Conservation (phyloP, 2,888 invertebrate species). For the Stenotaenia linearis region DNA sequence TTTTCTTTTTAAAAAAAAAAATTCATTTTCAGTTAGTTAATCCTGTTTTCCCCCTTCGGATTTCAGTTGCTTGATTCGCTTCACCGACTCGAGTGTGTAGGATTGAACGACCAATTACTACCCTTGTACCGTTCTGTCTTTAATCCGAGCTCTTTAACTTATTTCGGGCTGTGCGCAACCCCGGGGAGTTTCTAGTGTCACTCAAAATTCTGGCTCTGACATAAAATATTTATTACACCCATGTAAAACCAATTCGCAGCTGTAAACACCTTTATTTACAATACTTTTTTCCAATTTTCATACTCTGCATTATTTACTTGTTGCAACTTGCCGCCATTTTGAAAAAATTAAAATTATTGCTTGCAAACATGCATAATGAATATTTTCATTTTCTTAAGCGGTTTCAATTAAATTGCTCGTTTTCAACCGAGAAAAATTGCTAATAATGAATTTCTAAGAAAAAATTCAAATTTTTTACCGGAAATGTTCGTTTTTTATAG, state of each 20-base stretch:
- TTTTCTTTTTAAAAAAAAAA: background rate
- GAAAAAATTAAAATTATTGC: background rate
- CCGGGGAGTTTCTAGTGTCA: background rate
- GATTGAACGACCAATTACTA: background rate
- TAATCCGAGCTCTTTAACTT: background rate
- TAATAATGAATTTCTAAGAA: too few relatives aligned
- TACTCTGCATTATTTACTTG: background rate
- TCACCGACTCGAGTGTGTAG: background rate
- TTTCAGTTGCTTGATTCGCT: background rate
- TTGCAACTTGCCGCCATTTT: too few relatives aligned
- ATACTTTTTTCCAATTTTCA: background rate
- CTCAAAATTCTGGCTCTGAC: background rate
- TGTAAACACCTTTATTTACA: background rate
- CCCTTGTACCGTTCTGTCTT: background rate
- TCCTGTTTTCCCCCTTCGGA: background rate
- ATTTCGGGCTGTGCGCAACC: background rate
- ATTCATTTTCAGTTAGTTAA: background rate
- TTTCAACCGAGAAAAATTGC: background rate
- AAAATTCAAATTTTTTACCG: too few relatives aligned
- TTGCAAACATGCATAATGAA: background rate
- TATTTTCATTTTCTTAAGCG: background rate
- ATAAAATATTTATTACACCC: background rate
- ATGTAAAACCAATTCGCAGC: background rate
- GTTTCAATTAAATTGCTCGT: background rate
- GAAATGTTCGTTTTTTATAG: too few relatives aligned